Base-by-base conservation (phyloP, 2,888 invertebrate genomes). In the Polyommatus icarus region DNA sequence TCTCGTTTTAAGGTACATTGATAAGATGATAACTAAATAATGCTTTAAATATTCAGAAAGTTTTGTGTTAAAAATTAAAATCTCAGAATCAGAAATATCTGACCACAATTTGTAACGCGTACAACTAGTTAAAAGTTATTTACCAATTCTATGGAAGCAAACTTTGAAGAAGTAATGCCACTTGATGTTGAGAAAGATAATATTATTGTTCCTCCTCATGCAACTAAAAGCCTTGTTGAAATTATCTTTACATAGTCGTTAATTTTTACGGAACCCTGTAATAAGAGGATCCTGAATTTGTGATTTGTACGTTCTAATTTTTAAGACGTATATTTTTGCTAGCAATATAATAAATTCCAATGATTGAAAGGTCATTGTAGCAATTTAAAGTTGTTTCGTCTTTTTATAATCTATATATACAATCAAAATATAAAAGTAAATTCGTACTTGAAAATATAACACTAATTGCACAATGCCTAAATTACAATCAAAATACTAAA, bases 21-120 rank as follows among this genome's bases (percentile, higher is more conserved):
- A 67, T 67, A 67, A 67, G 67, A 61, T 24, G 29, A 61, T 61
- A 15, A 18, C 18, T 12, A 61, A 61, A 61, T 61, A 67, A 67
- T 67, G 29, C 29, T 67, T 29, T 29, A 67, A 6, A 6, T 18
- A 29, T 32, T 67, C 29, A 18, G 12, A 18, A 67, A 29, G 29
- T 18, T 1, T 24, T 67, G 29, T 67, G 4, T 20, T 24, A 24
- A 24, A 0, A 12, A 1, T 20, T 12, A 61, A 24, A 24, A 61
- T 12, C 61, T 10, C 24, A 24, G 24, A 2, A 12, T 61, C 5
- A 20, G 10, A 24, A 61, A 61, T 59, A 8, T 1, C 1, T 59
- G 20, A 46, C 46, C 10, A 12, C 10, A 46, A 46, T 46, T 10
- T 46, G 10, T 10, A 46, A 46, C 46, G 54, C 54, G 54, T 18